Conservation (phyloP, 2,888 invertebrate genomes). For the Amblyjoppa proteus region DNA sequence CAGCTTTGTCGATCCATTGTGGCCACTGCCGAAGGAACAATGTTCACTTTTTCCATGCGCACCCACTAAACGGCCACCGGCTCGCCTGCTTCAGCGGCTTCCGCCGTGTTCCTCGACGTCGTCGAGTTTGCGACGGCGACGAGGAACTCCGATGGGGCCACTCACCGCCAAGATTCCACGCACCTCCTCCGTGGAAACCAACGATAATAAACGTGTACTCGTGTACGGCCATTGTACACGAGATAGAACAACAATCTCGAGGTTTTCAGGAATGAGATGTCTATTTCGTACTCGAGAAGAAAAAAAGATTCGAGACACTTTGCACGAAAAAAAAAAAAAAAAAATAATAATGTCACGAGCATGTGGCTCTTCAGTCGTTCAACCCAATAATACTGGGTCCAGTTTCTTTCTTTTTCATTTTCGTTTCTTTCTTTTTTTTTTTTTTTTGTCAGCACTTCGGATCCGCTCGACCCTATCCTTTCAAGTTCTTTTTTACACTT, state of each 20-base stretch:
- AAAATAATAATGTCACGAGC: background rate
- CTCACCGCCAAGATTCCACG: conserved; percentile 7
- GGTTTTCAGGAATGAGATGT: conserved; percentile 17
- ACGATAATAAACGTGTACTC: conserved; percentile 4
- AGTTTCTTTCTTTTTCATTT: conserved; percentile 31
- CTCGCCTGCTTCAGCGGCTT: background rate
- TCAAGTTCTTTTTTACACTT: conserved; percentile 52
- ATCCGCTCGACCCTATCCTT: conserved; percentile 45
- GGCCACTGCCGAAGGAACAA: conserved; percentile 65
- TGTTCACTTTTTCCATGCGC: conserved; percentile 61
- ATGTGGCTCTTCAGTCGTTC: conserved; percentile 15
- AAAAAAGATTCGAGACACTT: conserved; percentile 14
- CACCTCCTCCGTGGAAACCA: background rate
- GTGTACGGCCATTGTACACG: conserved; percentile 15
- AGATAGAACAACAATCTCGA: conserved; percentile 30
- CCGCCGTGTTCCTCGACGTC: conserved; percentile 11
- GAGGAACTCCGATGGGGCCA: background rate
- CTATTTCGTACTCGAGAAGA: conserved; percentile 15
- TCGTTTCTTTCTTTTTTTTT: conserved; percentile 26
- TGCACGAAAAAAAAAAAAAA: background rate
- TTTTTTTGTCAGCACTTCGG: conserved; percentile 56
- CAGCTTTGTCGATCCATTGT: conserved; percentile 71
- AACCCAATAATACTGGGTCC: conserved; percentile 18
- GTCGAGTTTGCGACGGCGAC: conserved; percentile 42
- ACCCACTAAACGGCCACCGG: conserved; percentile 5